Percentiles rank a stretch among this genome's conserved stretches.
Conservation (phyloP, 2,797 vertebrate species). For the Myiothlypis chrysogaster region DNA sequence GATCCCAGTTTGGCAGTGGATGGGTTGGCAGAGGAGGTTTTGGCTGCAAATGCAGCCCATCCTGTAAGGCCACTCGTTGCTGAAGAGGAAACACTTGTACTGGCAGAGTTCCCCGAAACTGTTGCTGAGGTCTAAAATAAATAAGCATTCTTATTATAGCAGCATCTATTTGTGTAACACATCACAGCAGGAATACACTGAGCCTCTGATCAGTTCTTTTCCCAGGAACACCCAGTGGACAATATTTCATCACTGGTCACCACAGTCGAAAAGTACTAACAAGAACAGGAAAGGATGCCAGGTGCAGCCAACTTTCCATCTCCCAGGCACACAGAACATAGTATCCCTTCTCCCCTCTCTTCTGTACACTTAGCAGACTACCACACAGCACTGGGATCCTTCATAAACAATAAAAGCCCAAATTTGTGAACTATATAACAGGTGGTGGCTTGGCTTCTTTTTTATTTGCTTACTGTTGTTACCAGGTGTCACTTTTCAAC, state of each 20-base stretch:
- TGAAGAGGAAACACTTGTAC: slow-evolving; percentile 79
- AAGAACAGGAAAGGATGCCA: background rate
- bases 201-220: background rate
- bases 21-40: slow-evolving; percentile 84
- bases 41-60: slow-evolving; percentile 95
- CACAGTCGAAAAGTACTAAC: background rate
- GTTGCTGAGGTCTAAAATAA: slow-evolving; percentile 80
- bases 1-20: slow-evolving; percentile 85
- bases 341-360: background rate
- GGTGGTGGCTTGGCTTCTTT: background rate
- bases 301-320: background rate
- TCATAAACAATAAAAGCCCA: background rate
- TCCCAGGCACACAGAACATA: background rate
- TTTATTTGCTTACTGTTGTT: background rate
- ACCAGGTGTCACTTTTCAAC: background rate
- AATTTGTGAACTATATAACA: background rate
- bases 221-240: background rate
- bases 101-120: slow-evolving; percentile 83
- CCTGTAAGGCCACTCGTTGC: slow-evolving; percentile 89
- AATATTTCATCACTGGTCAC: background rate
- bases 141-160: slow-evolving; percentile 26
- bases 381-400: background rate
- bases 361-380: background rate
- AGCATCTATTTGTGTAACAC: background rate
- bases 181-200: background rate